These are phyloP conservation scores for Torymus tubicola DNA, from an alignment of 2,888 invertebrate genomes.

Conservation along the genomic window DNA sequence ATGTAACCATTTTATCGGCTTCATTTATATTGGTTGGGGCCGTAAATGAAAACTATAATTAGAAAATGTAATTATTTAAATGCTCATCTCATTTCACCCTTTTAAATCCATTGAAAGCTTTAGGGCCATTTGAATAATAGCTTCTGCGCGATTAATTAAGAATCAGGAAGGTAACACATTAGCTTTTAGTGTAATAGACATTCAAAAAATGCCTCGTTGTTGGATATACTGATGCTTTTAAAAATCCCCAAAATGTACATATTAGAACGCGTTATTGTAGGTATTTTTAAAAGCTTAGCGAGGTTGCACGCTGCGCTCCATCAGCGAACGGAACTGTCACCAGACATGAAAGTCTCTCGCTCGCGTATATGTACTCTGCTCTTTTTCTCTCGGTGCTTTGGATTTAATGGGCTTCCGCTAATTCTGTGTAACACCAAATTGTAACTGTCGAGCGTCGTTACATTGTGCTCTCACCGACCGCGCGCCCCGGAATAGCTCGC, in stretches of 20 bases:
- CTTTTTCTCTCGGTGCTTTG: conserved; percentile 30
- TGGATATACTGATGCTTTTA: conserved; percentile 14
- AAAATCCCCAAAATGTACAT: conserved; percentile 3
- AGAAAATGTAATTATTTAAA: conserved; percentile 17
- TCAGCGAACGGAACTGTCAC: conserved; percentile 27
- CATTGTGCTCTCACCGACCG: neutral
- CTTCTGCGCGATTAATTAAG: conserved; percentile 20
- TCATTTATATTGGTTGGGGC: too few species aligned
- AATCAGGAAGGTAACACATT: conserved; percentile 3
- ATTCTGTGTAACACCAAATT: conserved; percentile 43
- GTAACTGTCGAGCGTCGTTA: conserved; percentile 28
- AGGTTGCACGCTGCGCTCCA: neutral
- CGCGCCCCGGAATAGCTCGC: neutral
- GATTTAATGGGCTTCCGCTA: conserved; percentile 45
- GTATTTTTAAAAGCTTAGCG: conserved; percentile 34
- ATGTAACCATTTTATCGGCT: too few species aligned
- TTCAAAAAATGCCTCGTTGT: neutral
- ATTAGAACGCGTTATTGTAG: conserved; percentile 27
- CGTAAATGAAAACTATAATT: neutral
- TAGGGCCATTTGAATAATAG: conserved; percentile 17
- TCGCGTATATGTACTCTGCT: neutral
- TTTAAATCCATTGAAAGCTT: neutral
- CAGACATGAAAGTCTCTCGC: conserved; percentile 26
- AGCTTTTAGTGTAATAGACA: conserved; percentile 19
- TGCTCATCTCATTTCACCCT: neutral